phyloP scores from a whole-genome alignment of 2,888 invertebrate species.

The Ptychoptera albimana region DNA sequence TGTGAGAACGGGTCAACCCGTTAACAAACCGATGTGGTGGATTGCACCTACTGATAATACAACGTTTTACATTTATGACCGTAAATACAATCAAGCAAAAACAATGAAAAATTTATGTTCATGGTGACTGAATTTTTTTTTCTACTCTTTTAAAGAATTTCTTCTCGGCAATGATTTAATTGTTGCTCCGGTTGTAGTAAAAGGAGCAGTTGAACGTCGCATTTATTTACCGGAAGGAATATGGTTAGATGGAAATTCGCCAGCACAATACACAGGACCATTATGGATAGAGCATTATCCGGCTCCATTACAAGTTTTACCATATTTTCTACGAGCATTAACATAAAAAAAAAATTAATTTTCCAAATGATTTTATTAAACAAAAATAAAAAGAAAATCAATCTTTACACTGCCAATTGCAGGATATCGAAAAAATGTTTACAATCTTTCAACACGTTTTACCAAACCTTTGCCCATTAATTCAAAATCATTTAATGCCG shows the following conservation, averaged over 20 bases:
- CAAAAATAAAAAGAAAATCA: background rate
- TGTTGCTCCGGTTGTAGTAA: conserved; percentile 50
- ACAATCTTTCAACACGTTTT: conserved; percentile 34
- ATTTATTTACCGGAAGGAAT: conserved; percentile 48
- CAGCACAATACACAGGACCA: conserved; percentile 34
- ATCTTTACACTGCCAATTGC: background rate
- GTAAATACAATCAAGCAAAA: conserved; percentile 12
- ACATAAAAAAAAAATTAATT: background rate
- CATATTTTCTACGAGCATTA: conserved; percentile 27
- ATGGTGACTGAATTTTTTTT: conserved; percentile 3
- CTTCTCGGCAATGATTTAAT: conserved; percentile 50
- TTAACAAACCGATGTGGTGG: conserved; percentile 66
- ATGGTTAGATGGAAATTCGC: conserved; percentile 42
- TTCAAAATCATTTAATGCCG: conserved; percentile 54
- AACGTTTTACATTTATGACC: conserved; percentile 33
- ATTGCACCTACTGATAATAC: conserved; percentile 40
- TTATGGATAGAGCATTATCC: conserved; percentile 38
- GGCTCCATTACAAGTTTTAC: conserved; percentile 42
- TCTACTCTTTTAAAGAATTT: conserved; percentile 40
- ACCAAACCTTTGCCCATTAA: conserved; percentile 51
- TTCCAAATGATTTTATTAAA: background rate
- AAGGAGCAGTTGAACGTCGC: conserved; percentile 36
- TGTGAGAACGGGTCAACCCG: conserved; percentile 37
- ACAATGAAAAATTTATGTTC: background rate
- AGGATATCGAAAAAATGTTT: background rate